Conservation (phyloP, 2,888 invertebrate genomes). For the Acronicta aceris region DNA sequence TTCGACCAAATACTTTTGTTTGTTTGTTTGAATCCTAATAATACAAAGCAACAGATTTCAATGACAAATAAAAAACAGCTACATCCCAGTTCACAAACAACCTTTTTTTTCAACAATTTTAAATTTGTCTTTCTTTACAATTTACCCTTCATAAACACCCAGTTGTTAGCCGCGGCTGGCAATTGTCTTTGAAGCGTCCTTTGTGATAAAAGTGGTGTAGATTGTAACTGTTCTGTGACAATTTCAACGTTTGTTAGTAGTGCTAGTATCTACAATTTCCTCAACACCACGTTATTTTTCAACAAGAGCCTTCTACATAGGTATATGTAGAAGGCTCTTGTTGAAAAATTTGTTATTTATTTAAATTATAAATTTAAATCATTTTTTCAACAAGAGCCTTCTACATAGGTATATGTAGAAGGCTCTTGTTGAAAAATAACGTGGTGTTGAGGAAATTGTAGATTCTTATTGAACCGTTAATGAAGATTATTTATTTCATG, state of each 20-base stretch:
- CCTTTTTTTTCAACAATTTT: slow-evolving; percentile 32
- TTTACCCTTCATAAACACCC: slow-evolving; percentile 54
- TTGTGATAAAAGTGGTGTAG: slow-evolving; percentile 45
- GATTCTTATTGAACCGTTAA: not conserved
- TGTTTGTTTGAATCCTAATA: not conserved
- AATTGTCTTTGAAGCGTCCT: slow-evolving; percentile 55
- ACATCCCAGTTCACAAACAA: slow-evolving; percentile 13
- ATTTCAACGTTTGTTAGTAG: slow-evolving; percentile 45
- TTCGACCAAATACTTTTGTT: no score
- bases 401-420: slow-evolving; percentile 24
- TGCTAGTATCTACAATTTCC: no score
- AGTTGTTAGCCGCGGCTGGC: slow-evolving; percentile 51
- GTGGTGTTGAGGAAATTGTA: slow-evolving; percentile 4
- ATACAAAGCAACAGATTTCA: not conserved
- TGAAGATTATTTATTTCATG: not conserved
- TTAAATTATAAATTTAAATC: no score
- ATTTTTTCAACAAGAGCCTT: no score
- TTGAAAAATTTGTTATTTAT: no score
- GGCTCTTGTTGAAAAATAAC: slow-evolving; percentile 1
- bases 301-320: no score
- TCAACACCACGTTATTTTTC: no score
- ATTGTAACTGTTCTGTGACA: slow-evolving; percentile 50
- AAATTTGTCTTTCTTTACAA: slow-evolving; percentile 55
- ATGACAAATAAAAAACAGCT: not conserved
- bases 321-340: slow-evolving; percentile 12